phyloP scores from a whole-genome alignment of 2,113 vertebrate species.

The Delphinapterus leucas region DNA sequence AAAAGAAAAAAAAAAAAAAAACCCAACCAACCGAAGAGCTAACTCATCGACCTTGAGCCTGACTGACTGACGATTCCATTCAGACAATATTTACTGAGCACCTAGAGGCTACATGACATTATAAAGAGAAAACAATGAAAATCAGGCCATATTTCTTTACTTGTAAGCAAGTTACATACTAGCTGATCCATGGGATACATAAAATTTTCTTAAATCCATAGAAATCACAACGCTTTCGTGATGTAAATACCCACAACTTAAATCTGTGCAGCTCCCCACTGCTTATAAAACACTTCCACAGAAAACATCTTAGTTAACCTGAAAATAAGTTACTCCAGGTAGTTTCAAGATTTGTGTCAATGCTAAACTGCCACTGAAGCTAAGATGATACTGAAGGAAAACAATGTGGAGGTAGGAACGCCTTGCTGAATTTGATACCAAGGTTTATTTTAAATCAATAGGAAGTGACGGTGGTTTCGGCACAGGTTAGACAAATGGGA shows the following conservation, averaged over 20 bases:
- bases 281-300: not conserved
- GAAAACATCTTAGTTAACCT: not conserved
- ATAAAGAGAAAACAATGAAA: accelerated
- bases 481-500: too few relatives aligned
- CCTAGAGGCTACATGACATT: accelerated
- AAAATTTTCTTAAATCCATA: not conserved
- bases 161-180: not conserved
- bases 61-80: not conserved
- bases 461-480: accelerated
- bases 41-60: not conserved
- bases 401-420: not conserved
- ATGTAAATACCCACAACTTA: accelerated
- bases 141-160: not conserved
- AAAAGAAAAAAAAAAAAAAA: not conserved
- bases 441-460: accelerated
- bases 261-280: accelerated
- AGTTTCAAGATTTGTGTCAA: not conserved
- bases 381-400: accelerated
- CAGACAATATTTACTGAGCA: not conserved
- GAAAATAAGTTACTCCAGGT: not conserved
- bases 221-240: not conserved
- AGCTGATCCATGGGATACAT: not conserved
- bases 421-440: accelerated
- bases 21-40: not conserved
- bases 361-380: too few relatives aligned